phyloP scores from a whole-genome alignment of 2,113 vertebrate genomes.

The Apodemus sylvaticus region DNA sequence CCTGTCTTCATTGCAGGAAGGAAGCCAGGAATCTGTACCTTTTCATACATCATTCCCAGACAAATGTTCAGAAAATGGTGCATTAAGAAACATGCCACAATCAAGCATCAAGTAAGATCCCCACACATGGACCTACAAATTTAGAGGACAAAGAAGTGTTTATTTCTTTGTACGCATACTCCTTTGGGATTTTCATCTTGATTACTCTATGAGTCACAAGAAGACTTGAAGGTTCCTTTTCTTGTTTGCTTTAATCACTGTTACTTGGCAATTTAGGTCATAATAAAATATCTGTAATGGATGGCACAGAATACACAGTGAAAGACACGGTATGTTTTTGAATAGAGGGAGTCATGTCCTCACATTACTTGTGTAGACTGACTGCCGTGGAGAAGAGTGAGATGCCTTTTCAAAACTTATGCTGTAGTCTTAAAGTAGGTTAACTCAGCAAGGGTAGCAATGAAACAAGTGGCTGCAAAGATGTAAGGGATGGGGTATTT shows the following conservation, averaged over 20 bases:
- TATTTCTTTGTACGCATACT: background rate
- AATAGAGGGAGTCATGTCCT: background rate
- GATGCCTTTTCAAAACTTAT: slow-evolving; percentile 48
- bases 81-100: background rate
- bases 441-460: slow-evolving; percentile 32
- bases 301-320: background rate
- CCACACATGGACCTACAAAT: background rate
- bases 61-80: background rate
- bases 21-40: background rate
- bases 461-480: slow-evolving; percentile 47
- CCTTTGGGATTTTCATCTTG: slow-evolving; percentile 1
- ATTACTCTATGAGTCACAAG: slow-evolving; percentile 17
- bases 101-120: background rate
- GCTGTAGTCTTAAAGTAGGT: slow-evolving; percentile 49
- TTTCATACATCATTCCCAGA: background rate
- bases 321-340: slow-evolving; percentile 6
- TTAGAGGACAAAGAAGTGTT: background rate
- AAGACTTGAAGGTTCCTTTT: slow-evolving; percentile 34
- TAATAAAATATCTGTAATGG: slow-evolving; percentile 37
- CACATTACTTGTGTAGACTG: slow-evolving; percentile 18
- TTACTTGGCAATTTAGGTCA: slow-evolving; percentile 9
- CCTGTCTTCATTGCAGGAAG: background rate
- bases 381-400: slow-evolving; percentile 9
- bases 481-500: slow-evolving; percentile 54
- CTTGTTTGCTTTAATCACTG: slow-evolving; percentile 24